These are phyloP conservation scores for Monoplex corrugatus DNA, from an alignment of 2,888 invertebrate species.

Conservation along the genomic window DNA sequence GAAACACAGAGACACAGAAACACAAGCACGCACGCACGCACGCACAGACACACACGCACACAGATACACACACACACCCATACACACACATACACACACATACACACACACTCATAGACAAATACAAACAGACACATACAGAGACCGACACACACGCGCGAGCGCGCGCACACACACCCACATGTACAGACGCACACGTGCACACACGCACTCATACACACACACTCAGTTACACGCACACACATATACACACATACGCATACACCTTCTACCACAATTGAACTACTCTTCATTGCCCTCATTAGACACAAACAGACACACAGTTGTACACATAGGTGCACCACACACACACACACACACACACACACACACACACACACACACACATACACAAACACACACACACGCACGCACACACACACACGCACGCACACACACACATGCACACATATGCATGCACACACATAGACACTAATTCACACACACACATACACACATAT, in stretches of 20 bases:
- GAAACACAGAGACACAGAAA: not conserved
- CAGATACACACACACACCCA: not conserved
- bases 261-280: no score
- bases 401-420: not conserved
- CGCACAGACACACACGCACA: not conserved
- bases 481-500: not conserved
- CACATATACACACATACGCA: slow-evolving; percentile 22
- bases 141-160: not conserved
- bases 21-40: not conserved
- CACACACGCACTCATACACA: not conserved
- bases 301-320: not conserved
- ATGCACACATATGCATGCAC: not conserved
- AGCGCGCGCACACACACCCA: not conserved
- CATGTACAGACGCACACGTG: not conserved
- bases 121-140: not conserved
- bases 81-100: not conserved
- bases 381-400: not conserved
- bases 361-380: not conserved
- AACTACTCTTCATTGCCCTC: no score
- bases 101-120: not conserved
- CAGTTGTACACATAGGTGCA: not conserved
- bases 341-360: not conserved
- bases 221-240: not conserved
- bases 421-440: not conserved
- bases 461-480: not conserved